These are phyloP conservation scores for Strix uralensis DNA, from an alignment of 2,113 vertebrate species.

Conservation along the genomic window DNA sequence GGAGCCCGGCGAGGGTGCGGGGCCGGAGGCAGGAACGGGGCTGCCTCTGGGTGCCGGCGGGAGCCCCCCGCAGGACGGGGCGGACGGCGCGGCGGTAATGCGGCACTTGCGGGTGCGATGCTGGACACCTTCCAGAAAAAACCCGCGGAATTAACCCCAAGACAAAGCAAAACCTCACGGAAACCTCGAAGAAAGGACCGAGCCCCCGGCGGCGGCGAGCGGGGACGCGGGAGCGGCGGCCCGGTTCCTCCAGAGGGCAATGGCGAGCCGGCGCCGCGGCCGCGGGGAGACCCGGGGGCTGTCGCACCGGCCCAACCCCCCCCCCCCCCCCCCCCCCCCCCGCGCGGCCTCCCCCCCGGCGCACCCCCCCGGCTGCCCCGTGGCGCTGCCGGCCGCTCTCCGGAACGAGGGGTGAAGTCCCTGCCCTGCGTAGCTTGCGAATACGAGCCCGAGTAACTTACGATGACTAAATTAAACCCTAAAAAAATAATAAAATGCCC, in stretches of 20 bases:
- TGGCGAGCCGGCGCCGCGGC: not conserved
- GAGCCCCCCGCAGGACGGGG: not conserved
- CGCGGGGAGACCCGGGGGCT: not conserved
- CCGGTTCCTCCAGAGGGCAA: not conserved
- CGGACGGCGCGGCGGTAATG: no score
- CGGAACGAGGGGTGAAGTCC: conserved; percentile 59
- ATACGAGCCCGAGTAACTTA: conserved; percentile 62
- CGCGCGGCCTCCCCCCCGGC: not conserved
- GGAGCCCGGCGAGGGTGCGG: not conserved
- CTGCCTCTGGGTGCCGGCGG: not conserved
- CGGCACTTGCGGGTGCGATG: not conserved
- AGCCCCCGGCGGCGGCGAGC: no score
- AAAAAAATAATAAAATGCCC: conserved; percentile 27
- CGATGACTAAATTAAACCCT: conserved; percentile 39
- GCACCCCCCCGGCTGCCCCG: not conserved
- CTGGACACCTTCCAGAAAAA: not conserved
- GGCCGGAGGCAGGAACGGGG: not conserved
- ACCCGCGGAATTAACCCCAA: not conserved
- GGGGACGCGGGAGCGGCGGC: not conserved
- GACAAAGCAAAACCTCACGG: no score
- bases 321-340: no score
- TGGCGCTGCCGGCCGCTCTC: not conserved
- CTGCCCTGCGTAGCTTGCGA: conserved; percentile 66
- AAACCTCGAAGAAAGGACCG: not conserved
- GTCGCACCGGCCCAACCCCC: no score